Base-by-base conservation (phyloP, 2,113 vertebrate genomes). In the Lepus americanus region DNA sequence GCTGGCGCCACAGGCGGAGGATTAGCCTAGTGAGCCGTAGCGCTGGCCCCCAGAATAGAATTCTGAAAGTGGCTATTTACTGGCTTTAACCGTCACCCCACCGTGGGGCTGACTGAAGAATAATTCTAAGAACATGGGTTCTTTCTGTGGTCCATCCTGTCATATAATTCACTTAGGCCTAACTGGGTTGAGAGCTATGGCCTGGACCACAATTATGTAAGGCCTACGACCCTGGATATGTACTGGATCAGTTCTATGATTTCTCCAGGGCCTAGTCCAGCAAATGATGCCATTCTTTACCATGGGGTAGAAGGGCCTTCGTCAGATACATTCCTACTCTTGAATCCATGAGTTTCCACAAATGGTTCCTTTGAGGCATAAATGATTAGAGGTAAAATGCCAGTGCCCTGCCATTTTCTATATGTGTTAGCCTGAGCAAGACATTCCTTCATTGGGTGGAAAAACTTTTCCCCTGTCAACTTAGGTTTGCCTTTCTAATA, bases 41-140 rank as follows among this genome's bases (percentile, higher is more conserved):
- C 44, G 1, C 44, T 44, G 44, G 44, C 44, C 44, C 44, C 44
- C 44, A 44, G 44, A 44, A 44, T 44, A 44, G 44, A 44, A 44
- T 44, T 44, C 44, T 44, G 44, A 20, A 59, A 59, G 25, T 63
- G 49, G 82, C 16, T 1, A 90, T 39, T 81, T 76, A 55, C 53
- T 77, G 4, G 22, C 51, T 49, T 90, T 86, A 90, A 79, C 14
- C 36, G 23, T 85, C 67, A 85, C 55, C 10, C 9, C n/a, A 36
- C 27, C 77, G 27, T 89, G 70, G 76, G 27, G 77, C 76, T 92
- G 53, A 90, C 4, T 86, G 72, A 92, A 64, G 44, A 92, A 85
- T 64, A 78, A 78, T 53, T 69, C 9, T 66, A 70, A 17, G 61
- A 61, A 76, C 76, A 70, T 31, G 29, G 22, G 5, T 81, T 87